These are phyloP conservation scores for Crossocerus cetratus DNA, from an alignment of 2,888 invertebrate species.

Conservation along the genomic window DNA sequence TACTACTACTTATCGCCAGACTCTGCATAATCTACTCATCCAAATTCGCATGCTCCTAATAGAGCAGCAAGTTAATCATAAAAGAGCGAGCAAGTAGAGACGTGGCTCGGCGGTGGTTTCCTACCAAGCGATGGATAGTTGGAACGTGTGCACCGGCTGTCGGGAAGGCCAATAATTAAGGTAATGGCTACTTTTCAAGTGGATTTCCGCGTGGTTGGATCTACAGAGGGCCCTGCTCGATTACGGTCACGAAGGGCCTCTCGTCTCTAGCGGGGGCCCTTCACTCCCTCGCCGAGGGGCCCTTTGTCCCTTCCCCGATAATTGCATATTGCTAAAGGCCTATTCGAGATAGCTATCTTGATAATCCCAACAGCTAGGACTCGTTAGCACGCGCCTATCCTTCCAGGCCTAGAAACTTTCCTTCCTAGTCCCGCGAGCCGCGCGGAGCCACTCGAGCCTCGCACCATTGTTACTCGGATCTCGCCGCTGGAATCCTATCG, in stretches of 20 bases:
- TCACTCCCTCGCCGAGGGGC: conserved; percentile 22
- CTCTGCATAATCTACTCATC: no score
- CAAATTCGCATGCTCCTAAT: background rate
- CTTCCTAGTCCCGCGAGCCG: no score
- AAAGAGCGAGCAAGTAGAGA: no score
- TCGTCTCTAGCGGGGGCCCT: conserved; percentile 19
- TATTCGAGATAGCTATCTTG: conserved; percentile 59
- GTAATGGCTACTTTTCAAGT: conserved; percentile 76
- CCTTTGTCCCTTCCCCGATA: conserved; percentile 40
- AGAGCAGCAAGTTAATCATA: background rate
- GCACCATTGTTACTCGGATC: no score
- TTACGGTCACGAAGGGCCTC: conserved; percentile 71
- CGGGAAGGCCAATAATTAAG: conserved; percentile 74
- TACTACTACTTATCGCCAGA: no score
- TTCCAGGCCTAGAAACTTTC: conserved; percentile 16
- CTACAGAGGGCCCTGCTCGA: conserved; percentile 60
- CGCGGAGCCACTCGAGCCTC: no score
- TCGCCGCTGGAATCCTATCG: no score
- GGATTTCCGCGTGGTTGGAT: conserved; percentile 74
- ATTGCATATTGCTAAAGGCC: conserved; percentile 52
- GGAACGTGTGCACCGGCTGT: conserved; percentile 38
- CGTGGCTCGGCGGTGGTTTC: no score
- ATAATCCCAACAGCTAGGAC: conserved; percentile 38
- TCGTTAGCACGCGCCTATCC: conserved; percentile 25
- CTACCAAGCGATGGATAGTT: no score